Percentiles rank a stretch among this genome's conserved stretches.
Conservation (phyloP, 2,888 invertebrate genomes). For the Sceliomorpha sp. region DNA sequence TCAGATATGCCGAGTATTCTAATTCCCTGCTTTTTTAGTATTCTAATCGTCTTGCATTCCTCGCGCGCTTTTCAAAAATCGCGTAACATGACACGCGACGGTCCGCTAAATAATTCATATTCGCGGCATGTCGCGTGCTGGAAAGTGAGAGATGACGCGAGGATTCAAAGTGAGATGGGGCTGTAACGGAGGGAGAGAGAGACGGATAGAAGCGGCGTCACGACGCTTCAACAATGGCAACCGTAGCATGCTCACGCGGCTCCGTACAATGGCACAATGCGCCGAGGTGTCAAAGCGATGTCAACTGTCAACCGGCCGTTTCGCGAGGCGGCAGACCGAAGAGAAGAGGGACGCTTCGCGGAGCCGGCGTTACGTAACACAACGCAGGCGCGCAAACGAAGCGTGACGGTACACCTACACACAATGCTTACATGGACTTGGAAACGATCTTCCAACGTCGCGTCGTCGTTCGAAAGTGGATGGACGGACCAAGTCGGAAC, state of each 20-base stretch:
- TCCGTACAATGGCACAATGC: constrained; percentile 73
- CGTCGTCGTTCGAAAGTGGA: too few relatives aligned
- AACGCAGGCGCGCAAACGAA: constrained; percentile 33
- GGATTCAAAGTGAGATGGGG: constrained; percentile 33
- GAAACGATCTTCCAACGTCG: constrained; percentile 16
- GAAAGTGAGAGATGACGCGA: constrained; percentile 46
- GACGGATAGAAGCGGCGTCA: constrained; percentile 32
- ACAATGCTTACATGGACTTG: constrained; percentile 35
- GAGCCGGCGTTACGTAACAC: constrained; percentile 53
- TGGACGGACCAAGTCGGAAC: too few relatives aligned
- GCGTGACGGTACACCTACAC: constrained; percentile 49
- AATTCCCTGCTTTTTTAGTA: too few relatives aligned
- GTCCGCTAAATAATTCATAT: constrained; percentile 48
- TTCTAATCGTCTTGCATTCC: too few relatives aligned
- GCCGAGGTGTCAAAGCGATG: constrained; percentile 76
- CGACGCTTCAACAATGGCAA: constrained; percentile 56
- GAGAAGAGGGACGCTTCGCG: constrained; percentile 54
- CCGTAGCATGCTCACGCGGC: constrained; percentile 72
- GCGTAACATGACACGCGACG: constrained; percentile 49
- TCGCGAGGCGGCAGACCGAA: constrained; percentile 63
- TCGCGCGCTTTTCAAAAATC: too few relatives aligned
- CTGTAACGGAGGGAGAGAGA: constrained; percentile 28
- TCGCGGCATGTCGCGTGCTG: constrained; percentile 43
- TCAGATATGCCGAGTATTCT: too few relatives aligned
- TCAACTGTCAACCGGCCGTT: constrained; percentile 76